Evolutionary conservation across 2,888 invertebrate species (phyloP), one percentile per base, ranked within the genome.

Genomic region (Drosophila vallismaia): DNA sequence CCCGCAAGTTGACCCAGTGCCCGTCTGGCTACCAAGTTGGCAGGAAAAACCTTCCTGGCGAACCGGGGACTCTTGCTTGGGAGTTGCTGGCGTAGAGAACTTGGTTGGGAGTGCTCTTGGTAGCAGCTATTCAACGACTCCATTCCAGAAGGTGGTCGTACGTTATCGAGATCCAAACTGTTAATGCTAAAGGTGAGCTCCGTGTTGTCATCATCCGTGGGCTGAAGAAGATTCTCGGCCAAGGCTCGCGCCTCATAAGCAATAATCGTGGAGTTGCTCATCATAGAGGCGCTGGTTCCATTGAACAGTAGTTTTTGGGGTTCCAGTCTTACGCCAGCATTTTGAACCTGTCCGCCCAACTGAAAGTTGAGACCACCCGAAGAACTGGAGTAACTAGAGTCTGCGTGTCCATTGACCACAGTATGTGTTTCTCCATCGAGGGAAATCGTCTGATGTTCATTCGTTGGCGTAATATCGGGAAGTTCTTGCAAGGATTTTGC

Each of bases 111-210:
- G 10, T 77, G 68, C 10, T 88, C 88, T 10, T 94, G 94, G 91
- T 92, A 93, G 42, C 92, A 93, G 0, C 93, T 91, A 74, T 93
- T 94, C 6, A 95, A 88, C 71, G 95, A 95, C 42, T 95, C 95
- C 92, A 96, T 94, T 52, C 95, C 93, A 0, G 96, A 96, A 0
- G 96, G 96, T 0, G 96, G 96, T 75, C 94, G 94, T 4, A 96
- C 93, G 56, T 94, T 93, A 78, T 96, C 96, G 60, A 96, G 91
- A 84, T 96, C 96, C 7, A 95, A 89, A 26, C 95, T 95, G 4
- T 93, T 93, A 2, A 93, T 92, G 74, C 95, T 95, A 19, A 93
- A 92, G 0, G 94, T 93, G 93, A 95, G 85, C 48, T 89, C 89
- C 3, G 76, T 75, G 38, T 74, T 77, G 10, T 85, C 77, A 4